Base-by-base conservation (phyloP, 2,113 vertebrate species). In the Serilophus lunatus region DNA sequence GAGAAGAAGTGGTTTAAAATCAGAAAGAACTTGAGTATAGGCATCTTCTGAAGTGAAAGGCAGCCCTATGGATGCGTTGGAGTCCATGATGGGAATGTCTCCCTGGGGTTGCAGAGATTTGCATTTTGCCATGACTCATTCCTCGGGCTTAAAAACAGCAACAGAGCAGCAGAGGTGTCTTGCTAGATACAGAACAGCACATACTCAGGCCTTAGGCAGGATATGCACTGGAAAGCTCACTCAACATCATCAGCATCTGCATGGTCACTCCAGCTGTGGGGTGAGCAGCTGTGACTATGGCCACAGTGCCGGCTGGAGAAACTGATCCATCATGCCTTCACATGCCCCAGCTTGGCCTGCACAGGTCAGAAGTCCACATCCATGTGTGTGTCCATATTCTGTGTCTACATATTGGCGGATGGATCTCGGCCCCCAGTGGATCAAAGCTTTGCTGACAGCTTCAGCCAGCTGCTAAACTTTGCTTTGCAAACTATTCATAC, bases 381-480 rank as follows among this genome's bases (percentile, higher is more conserved):
- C 51, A 5, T 31, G 59, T 35, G 29, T 15, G 22, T 28, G 38
- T 22, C n/a, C 14, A 53, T 54, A 61, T 53, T n/a, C 51, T 63
- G 26, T 68, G 26, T 18, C 26, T 36, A 20, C 33, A 57, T 18
- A 3, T 1, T 19, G 4, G 28, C 33, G 45, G 23, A 36, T 16
- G 38, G 33, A 56, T 65, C 20, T 44, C 59, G 83, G 60, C 29
- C 47, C 29, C 18, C 22, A 42, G 35, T 31, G 78, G 77, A 80
- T 82, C 50, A 88, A 92, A 92, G 80, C 64, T 78, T 45, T 81
- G 45, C 86, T 70, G 59, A 60, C 47, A 84, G 69, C 61, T 92
- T 93, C 82, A 80, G 33, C 38, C 72, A 91, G 76, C 80, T 68
- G 80, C 47, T 83, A 81, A 95, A 88, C 60, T 83, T 40, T 5